phyloP scores from a whole-genome alignment of 2,797 vertebrate species.

The Karalla daura region DNA sequence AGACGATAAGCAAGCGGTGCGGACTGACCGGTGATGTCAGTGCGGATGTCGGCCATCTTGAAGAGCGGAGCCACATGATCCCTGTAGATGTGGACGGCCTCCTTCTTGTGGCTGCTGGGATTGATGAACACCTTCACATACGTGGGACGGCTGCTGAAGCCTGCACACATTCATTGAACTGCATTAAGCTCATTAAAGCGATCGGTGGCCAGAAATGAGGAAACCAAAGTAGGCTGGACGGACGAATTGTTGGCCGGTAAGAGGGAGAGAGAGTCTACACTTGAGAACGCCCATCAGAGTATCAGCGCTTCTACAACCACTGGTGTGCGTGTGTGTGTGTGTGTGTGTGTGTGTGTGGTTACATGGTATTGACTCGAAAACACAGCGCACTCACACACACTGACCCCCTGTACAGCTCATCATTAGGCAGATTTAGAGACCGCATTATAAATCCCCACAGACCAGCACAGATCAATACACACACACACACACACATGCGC shows the following conservation, averaged over 20 bases:
- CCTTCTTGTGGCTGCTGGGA: slow-evolving; percentile 92
- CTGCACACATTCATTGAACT: slow-evolving; percentile 27
- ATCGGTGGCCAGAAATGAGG: not conserved
- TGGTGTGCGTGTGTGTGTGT: not conserved
- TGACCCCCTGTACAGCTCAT: slow-evolving; percentile 59
- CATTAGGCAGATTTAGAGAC: slow-evolving; percentile 80
- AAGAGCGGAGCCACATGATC: slow-evolving; percentile 93
- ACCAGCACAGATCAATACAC: slow-evolving; percentile 69
- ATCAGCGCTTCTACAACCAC: slow-evolving; percentile 13
- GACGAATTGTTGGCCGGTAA: no score
- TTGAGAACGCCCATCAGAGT: no score
- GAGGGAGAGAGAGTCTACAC: no score
- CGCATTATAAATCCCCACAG: slow-evolving; percentile 71
- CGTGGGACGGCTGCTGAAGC: slow-evolving; percentile 80
- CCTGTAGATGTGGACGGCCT: slow-evolving; percentile 89
- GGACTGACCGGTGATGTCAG: slow-evolving; percentile 81
- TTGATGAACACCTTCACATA: slow-evolving; percentile 94
- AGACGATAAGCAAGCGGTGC: not conserved
- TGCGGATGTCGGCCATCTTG: slow-evolving; percentile 91
- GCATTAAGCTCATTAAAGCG: not conserved
- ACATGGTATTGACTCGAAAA: slow-evolving; percentile 33
- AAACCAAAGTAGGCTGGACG: not conserved
- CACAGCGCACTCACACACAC: slow-evolving; percentile 25
- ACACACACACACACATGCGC: slow-evolving; percentile 63
- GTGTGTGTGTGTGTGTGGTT: slow-evolving; percentile 3